Percentiles rank a stretch among this genome's conserved stretches.
Evolutionary conservation across 2,797 vertebrate genomes (phyloP).

Genomic region (Cossypha polioptera): DNA sequence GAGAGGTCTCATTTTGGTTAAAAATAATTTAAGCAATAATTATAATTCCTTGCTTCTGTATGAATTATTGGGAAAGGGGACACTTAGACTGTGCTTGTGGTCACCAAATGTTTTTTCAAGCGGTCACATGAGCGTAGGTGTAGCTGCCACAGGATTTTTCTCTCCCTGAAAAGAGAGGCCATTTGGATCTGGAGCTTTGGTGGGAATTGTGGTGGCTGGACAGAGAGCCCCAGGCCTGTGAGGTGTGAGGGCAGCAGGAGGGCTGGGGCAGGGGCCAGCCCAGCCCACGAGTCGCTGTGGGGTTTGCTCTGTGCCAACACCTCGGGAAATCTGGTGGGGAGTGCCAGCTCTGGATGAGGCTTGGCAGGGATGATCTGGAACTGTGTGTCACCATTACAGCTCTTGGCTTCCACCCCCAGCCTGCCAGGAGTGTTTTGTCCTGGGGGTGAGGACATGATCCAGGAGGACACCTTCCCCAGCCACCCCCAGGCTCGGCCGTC

Average conservation of each 20-base stretch:
- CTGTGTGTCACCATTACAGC: neutral
- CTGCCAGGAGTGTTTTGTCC: neutral
- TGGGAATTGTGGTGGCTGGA: neutral
- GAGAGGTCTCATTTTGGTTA: neutral
- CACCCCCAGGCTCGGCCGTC: accelerated
- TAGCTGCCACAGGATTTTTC: neutral
- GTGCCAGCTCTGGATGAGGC: neutral
- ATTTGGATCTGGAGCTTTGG: neutral
- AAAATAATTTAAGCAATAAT: neutral
- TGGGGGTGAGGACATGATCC: neutral
- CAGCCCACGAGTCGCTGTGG: accelerated
- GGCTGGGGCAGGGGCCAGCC: neutral
- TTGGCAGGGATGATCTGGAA: neutral
- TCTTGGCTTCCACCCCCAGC: neutral
- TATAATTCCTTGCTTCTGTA: neutral
- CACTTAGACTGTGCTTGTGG: neutral
- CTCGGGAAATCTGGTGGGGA: neutral
- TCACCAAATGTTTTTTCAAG: neutral
- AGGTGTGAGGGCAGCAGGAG: neutral
- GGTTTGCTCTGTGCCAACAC: accelerated
- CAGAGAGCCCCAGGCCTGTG: too few relatives aligned
- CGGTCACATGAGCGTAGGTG: accelerated
- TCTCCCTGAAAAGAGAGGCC: neutral
- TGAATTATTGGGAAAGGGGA: neutral
- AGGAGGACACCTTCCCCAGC: neutral